Conservation (phyloP, 2,113 vertebrate species). For the Prinia subflava region DNA sequence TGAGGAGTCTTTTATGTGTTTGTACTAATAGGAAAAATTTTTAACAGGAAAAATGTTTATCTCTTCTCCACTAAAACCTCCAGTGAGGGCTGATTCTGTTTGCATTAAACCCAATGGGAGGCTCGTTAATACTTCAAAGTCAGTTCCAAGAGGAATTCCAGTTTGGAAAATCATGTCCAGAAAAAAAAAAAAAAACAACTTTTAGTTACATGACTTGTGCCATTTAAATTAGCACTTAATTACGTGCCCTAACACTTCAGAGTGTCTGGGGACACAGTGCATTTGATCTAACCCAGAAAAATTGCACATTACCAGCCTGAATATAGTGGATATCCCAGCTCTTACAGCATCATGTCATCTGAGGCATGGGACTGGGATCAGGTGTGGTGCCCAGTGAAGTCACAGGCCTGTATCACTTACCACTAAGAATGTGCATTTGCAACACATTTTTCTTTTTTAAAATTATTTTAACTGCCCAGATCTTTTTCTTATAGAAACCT, state of each 20-base stretch:
- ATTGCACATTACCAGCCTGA: neutral
- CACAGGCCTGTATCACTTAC: no score
- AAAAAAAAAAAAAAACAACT: neutral
- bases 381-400: neutral
- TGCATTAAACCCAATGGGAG: neutral
- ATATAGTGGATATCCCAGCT: neutral
- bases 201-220: neutral
- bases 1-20: constrained; percentile 40
- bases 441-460: fast-evolving
- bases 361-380: neutral
- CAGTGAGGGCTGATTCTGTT: neutral
- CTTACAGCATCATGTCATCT: neutral
- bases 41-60: constrained; percentile 46
- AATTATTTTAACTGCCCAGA: neutral
- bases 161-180: neutral
- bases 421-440: neutral
- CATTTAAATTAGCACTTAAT: neutral
- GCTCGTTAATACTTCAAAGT: constrained; percentile 21
- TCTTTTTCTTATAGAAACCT: neutral
- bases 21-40: constrained; percentile 32
- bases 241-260: neutral
- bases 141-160: neutral
- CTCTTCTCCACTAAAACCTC: neutral
- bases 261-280: neutral
- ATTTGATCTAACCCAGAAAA: neutral